Conservation (phyloP, 1,140 invertebrate genomes). For the Drosophila truncata region DNA sequence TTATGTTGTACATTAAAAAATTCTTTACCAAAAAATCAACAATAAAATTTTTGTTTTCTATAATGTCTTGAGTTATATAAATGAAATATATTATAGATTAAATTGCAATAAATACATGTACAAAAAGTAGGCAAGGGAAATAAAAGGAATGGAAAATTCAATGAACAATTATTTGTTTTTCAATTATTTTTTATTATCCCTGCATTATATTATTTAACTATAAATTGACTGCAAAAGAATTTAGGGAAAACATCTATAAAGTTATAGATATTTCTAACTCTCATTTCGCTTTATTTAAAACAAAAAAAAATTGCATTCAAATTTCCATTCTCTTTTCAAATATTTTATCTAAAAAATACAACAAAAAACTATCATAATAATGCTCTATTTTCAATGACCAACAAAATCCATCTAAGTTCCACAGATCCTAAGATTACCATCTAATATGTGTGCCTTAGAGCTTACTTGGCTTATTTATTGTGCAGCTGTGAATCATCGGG, state of each 20-base stretch:
- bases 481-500: conserved; percentile 40
- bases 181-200: neutral
- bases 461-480: conserved; percentile 40
- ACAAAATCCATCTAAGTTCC: conserved; percentile 21
- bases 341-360: neutral
- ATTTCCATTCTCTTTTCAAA: neutral
- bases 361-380: neutral
- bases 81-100: neutral
- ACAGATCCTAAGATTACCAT: conserved; percentile 16
- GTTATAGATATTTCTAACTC: no score
- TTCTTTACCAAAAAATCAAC: neutral
- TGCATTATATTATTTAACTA: neutral
- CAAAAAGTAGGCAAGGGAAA: neutral
- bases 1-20: neutral
- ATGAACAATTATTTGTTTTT: neutral
- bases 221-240: no score
- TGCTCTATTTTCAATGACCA: neutral
- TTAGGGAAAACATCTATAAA: no score
- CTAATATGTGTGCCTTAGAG: conserved; percentile 34
- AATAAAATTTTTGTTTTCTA: neutral
- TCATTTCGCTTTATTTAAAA: no score
- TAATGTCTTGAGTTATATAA: no score
- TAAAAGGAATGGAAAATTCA: neutral
- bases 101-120: neutral
- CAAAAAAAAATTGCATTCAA: neutral